A percentile compares a stretch with the other conserved stretches of the same genome.
Conservation (phyloP, 2,113 vertebrate genomes). For the Sebastes fasciatus region DNA sequence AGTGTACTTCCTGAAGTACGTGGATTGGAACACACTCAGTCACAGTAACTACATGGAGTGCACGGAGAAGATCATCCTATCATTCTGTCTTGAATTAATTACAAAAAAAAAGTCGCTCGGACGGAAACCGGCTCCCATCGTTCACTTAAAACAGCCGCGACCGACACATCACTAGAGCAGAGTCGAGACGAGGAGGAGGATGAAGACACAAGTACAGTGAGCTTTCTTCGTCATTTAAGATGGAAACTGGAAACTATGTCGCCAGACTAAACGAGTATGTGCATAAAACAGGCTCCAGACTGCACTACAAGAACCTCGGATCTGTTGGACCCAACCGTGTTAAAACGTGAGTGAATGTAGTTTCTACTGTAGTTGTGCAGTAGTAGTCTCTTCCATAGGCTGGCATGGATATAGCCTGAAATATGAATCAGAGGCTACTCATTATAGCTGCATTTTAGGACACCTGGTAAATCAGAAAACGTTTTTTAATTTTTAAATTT, state of each 20-base stretch:
- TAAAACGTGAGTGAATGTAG: neutral
- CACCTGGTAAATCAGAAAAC: neutral
- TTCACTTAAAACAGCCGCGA: neutral
- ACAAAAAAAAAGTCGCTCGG: no score
- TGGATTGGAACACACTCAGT: no score
- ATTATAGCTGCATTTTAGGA: neutral
- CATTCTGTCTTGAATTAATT: no score
- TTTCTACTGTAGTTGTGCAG: neutral
- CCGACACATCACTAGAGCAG: neutral
- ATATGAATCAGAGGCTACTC: no score
- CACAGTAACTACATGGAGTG: no score
- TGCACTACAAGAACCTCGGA: neutral
- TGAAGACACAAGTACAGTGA: neutral
- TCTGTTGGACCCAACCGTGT: neutral
- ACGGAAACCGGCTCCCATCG: no score
- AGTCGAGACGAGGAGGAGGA: no score
- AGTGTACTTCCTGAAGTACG: no score
- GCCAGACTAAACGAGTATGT: neutral
- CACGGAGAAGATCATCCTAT: no score
- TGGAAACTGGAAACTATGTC: neutral
- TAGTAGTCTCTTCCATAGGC: no score
- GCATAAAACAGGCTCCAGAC: fast-evolving
- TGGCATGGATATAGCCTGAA: no score
- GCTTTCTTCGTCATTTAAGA: neutral
- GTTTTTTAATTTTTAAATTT: no score